Evolutionary conservation across 2,113 vertebrate species (phyloP).

Genomic region (Cairina moschata): DNA sequence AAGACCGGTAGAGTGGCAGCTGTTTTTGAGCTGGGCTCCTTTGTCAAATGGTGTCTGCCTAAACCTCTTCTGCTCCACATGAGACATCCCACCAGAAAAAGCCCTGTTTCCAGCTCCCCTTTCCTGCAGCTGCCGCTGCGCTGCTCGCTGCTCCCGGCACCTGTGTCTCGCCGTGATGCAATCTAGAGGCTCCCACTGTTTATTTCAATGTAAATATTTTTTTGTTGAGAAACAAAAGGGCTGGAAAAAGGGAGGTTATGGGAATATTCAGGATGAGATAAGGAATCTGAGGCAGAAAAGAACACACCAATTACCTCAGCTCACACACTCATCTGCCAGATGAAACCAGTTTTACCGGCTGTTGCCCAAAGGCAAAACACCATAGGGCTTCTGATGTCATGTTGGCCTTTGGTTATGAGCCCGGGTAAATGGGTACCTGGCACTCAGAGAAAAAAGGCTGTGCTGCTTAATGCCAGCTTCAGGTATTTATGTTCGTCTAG

Average conservation of each 20-base stretch:
- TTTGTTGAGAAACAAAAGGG: conserved; percentile 56
- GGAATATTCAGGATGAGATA: conserved; percentile 53
- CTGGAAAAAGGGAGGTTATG: conserved; percentile 40
- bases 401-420: conserved; percentile 69
- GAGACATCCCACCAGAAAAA: not conserved
- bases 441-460: conserved; percentile 48
- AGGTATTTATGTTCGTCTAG: conserved; percentile 52
- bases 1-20: not conserved
- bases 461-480: conserved; percentile 59
- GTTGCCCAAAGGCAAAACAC: conserved; percentile 69
- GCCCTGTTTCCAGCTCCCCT: not conserved
- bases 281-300: conserved; percentile 64
- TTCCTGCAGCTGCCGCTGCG: not conserved
- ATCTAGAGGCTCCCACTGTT: conserved; percentile 40
- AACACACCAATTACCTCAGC: conserved; percentile 51
- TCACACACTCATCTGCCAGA: conserved; percentile 62
- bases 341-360: conserved; percentile 75
- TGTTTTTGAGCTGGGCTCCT: not conserved
- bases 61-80: not conserved
- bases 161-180: not conserved
- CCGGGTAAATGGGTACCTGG: conserved; percentile 55
- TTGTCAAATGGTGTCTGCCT: not conserved
- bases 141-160: not conserved
- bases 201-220: conserved; percentile 65
- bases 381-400: conserved; percentile 68